Conservation (phyloP, 2,113 vertebrate species). For the Ammodramus savannarum region DNA sequence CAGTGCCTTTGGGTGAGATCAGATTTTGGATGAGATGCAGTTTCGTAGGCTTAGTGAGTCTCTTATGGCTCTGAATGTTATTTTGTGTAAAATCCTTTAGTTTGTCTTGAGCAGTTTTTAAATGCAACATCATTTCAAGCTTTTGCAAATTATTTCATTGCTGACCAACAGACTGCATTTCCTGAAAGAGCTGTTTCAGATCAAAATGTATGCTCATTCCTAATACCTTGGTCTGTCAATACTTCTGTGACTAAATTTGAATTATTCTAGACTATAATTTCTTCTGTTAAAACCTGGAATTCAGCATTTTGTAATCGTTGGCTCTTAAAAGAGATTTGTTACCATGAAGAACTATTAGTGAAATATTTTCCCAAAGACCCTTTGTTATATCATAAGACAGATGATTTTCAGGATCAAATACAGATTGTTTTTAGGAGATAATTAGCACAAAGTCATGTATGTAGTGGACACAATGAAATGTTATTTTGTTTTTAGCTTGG, state of each 20-base stretch:
- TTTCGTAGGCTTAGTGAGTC: not conserved
- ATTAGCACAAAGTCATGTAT: not conserved
- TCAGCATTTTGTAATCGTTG: not conserved
- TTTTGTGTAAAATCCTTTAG: not conserved
- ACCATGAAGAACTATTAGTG: not conserved
- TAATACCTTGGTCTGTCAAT: not conserved
- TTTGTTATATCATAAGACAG: not conserved
- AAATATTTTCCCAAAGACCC: not conserved
- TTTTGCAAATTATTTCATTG: not conserved
- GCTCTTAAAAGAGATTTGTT: not conserved
- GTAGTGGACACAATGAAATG: rapidly evolving
- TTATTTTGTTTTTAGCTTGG: not conserved
- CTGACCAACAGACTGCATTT: not conserved
- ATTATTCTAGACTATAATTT: not conserved
- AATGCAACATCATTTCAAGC: not conserved
- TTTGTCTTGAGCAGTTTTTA: not conserved
- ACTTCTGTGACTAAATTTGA: not conserved
- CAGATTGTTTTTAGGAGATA: not conserved
- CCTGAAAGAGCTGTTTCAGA: not conserved
- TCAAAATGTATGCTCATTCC: not conserved
- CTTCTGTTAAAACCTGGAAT: not conserved
- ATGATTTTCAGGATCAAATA: not conserved
- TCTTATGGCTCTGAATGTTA: not conserved
- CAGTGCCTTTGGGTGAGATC: not conserved
- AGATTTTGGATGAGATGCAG: not conserved